Evolutionary conservation across 2,888 invertebrate species (phyloP).

Genomic region (Drosophila pseudotakahashii): DNA sequence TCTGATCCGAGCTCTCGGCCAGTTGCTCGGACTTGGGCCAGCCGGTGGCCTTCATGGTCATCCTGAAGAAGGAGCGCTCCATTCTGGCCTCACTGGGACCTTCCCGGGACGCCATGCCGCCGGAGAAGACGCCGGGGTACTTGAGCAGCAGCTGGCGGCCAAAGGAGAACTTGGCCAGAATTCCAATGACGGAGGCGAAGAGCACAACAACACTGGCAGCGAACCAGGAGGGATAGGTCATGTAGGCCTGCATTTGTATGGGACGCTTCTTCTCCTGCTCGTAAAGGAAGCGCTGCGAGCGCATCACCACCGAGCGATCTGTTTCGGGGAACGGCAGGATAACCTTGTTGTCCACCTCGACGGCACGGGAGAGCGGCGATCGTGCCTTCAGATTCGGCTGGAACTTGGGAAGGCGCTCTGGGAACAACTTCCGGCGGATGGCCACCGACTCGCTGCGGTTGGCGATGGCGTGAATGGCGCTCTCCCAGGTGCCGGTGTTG

Average conservation of each 20-base stretch:
- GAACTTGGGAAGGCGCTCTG: constrained; percentile 87
- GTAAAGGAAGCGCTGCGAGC: constrained; percentile 91
- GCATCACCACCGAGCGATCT: constrained; percentile 92
- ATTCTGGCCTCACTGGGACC: constrained; percentile 88
- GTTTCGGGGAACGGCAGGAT: constrained; percentile 92
- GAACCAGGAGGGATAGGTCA: constrained; percentile 86
- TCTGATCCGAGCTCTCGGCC: constrained; percentile 85
- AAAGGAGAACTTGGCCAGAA: constrained; percentile 87
- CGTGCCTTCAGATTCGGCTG: constrained; percentile 87
- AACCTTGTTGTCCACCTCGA: constrained; percentile 85
- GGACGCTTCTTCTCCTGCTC: constrained; percentile 89
- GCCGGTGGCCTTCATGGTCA: constrained; percentile 91
- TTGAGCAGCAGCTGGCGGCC: constrained; percentile 88
- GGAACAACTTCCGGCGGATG: constrained; percentile 89
- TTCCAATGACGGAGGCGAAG: constrained; percentile 86
- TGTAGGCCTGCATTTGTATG: constrained; percentile 91
- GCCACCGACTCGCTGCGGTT: constrained; percentile 87
- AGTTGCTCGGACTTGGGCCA: constrained; percentile 88
- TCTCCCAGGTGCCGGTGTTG: constrained; percentile 96
- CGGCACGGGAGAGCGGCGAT: constrained; percentile 85
- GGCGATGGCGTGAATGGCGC: constrained; percentile 91
- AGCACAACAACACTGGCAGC: constrained; percentile 85
- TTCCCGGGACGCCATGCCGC: constrained; percentile 88
- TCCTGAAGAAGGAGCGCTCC: constrained; percentile 87
- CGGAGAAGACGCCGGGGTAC: constrained; percentile 89